Conservation (phyloP, 2,797 vertebrate genomes). For the Danio albolineatus region DNA sequence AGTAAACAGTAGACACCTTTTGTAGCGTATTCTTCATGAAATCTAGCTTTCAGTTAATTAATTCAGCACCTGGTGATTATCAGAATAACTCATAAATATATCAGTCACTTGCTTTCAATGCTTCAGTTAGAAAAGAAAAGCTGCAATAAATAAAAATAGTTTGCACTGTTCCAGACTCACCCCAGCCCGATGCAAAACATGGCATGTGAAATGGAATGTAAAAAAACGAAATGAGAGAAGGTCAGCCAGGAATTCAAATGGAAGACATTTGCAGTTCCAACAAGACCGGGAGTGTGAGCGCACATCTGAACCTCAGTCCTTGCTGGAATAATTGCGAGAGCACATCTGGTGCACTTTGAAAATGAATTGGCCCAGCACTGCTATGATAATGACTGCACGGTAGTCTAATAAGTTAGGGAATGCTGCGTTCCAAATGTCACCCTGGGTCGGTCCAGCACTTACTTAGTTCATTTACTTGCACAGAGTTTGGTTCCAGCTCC, state of each 20-base stretch:
- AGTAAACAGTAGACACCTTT: neutral
- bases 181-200: slow-evolving; percentile 55
- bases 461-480: slow-evolving; percentile 65
- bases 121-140: slow-evolving; percentile 22
- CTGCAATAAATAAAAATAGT: slow-evolving; percentile 46
- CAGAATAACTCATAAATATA: slow-evolving; percentile 6
- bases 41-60: neutral
- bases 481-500: slow-evolving; percentile 65
- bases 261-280: slow-evolving; percentile 82
- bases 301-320: slow-evolving; percentile 78
- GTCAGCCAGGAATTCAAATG: slow-evolving; percentile 81
- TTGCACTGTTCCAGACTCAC: slow-evolving; percentile 45
- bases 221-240: slow-evolving; percentile 74
- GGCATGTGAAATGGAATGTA: slow-evolving; percentile 63
- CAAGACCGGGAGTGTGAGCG: slow-evolving; percentile 70
- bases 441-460: slow-evolving; percentile 61
- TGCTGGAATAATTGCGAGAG: slow-evolving; percentile 79
- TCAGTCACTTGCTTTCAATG: neutral
- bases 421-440: slow-evolving; percentile 79
- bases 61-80: neutral
- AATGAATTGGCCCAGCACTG: slow-evolving; percentile 75
- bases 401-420: slow-evolving; percentile 69
- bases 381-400: slow-evolving; percentile 74
- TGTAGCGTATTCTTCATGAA: neutral
- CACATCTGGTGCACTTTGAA: slow-evolving; percentile 85